Evolutionary conservation across 2,113 vertebrate species (phyloP), one percentile per base, ranked within the genome.

Genomic region (Alosa alosa): DNA sequence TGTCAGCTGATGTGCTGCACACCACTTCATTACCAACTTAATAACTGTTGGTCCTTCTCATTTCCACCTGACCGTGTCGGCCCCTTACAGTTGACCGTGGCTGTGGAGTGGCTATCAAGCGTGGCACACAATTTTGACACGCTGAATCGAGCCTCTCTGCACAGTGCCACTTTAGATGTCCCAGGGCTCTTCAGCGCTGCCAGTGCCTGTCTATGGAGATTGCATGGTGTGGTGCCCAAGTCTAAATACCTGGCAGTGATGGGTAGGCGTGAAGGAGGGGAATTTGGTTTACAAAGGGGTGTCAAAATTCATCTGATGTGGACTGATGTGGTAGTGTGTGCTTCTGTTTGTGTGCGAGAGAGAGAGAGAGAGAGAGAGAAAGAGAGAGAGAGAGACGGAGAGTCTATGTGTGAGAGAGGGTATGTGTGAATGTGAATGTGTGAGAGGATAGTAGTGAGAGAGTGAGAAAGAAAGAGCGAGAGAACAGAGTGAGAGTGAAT

Each of bases 401-500:
- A 49, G 47, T 31, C 31, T 31, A 31, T 46, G 45, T 46, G 11
- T 9, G 15, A 18, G 52, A 17, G 17, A 55, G 52, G 11, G 41
- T 44, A 44, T 44, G 41, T 44, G 0, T 31, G 31, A 31, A 31
- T 44, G 41, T 44, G 41, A 44, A 44, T 31, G 7, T 50, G 49
- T 50, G 18, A n/a, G 17, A 22, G 22, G 18, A 2, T 6, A 20
- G 18, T 10, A 55, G 45, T 25, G 86, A 89, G 86, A 88, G 45
- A 64, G 75, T 81, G 31, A 82, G 31, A 84, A 18, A 60, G 57
- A 60, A 8, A 22, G 22, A n/a, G 57, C 2, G 9, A 31, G 45
- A 57, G 1, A 18, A 31, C 85, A 89, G 87, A 88, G 45, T 46
- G 55, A 83, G 22, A 82, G 22, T 64, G 8, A n/a, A n/a, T 60